Conservation (phyloP, 2,113 vertebrate species). For the Pterocles gutturalis region DNA sequence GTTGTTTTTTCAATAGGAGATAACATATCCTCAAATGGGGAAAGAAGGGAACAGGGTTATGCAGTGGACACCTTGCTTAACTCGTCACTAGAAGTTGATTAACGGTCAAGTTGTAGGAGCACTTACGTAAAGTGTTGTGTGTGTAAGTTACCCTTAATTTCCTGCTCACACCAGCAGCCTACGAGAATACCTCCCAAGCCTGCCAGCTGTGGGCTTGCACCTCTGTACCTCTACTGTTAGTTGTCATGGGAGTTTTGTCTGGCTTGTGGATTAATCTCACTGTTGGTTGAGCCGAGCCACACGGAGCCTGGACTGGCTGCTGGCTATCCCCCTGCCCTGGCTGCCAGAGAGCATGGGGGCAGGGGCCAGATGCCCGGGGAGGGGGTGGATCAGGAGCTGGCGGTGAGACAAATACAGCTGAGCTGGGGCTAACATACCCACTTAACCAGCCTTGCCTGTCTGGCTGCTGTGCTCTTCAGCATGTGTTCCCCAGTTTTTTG, state of each 20-base stretch:
- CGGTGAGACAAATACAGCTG: background rate
- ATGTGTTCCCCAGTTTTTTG: background rate
- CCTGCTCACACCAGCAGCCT: background rate
- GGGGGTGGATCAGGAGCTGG: background rate
- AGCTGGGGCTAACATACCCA: background rate
- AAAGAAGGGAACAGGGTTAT: background rate
- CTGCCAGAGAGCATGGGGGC: accelerated
- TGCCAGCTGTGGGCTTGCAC: background rate
- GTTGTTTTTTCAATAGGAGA: background rate
- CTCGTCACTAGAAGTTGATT: background rate
- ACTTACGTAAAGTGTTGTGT: background rate
- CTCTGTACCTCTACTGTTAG: background rate
- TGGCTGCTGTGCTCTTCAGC: background rate
- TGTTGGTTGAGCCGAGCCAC: background rate
- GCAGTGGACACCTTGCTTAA: background rate
- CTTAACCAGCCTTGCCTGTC: accelerated
- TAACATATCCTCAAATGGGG: background rate
- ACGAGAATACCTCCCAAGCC: background rate
- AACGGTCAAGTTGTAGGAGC: background rate
- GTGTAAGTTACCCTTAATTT: background rate
- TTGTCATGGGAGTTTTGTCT: background rate
- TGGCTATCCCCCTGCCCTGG: background rate
- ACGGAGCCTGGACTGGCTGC: background rate
- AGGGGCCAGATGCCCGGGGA: too few species aligned
- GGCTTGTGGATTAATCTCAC: background rate